Base-by-base conservation (phyloP, 2,113 vertebrate species). In the Rhodinocichla rosea region DNA sequence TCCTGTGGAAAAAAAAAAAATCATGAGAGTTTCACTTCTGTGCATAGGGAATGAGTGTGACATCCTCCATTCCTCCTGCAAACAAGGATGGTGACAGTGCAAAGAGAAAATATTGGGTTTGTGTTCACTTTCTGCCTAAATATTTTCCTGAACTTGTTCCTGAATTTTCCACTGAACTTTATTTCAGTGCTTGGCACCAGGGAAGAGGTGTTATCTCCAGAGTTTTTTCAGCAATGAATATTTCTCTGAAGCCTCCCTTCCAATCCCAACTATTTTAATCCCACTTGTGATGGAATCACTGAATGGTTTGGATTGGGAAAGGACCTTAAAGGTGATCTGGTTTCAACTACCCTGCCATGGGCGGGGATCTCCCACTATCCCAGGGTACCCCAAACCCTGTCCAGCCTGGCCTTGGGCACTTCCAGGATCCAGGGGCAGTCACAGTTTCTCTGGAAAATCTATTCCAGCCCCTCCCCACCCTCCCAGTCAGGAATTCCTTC, bases 401-500 rank as follows among this genome's bases (percentile, higher is more conserved):
- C 84, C 78, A 82, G 0, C 30, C 55, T 9, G n/a, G 21, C 26
- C 63, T 55, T 18, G 70, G 78, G 0, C 40, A 35, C 4, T 53
- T 0, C 62, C 63, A 62, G n/a, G 55, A 55, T 69, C 32, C 57
- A 42, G 30, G 30, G 14, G 9, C 30, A 32, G 17, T 11, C 24
- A 27, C 78, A 62, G 7, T 9, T 30, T 0, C 24, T 12, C 24
- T 75, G 45, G 39, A 32, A 3, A 67, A 2, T 2, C 71, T 1
- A 9, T 24, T 0, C 71, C 60, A 40, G 20, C 0, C 0, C 10
- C 27, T 65, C 1, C 4, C 15, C 44, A 44, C 19, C 19, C 7
- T 59, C 33, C 2, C 35, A 86, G 44, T 2, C 44, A 44, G 37
- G 27, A 69, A 45, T 45, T 44, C 53, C 30, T 53, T n/a, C 62